Percentiles rank a stretch among this genome's conserved stretches.
phyloP scores from a whole-genome alignment of 1,140 invertebrate species.

The Aphelenchoides fujianensis region DNA sequence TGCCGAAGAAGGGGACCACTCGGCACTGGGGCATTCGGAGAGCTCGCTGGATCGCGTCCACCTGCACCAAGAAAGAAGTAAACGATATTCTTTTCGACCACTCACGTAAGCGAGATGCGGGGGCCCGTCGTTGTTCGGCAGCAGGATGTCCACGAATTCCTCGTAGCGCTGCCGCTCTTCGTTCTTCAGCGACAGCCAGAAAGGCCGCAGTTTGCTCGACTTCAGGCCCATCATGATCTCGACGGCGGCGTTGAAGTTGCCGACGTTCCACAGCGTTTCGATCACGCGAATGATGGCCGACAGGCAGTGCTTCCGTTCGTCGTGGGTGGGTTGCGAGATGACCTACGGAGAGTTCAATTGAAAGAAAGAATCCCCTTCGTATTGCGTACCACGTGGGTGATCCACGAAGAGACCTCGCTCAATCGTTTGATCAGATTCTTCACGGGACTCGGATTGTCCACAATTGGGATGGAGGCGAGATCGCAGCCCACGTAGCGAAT shows the following conservation, averaged over 20 bases:
- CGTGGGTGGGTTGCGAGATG: conserved; percentile 72
- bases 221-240: conserved; percentile 89
- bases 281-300: conserved; percentile 83
- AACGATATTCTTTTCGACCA: too few relatives aligned
- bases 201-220: conserved; percentile 88
- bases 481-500: conserved; percentile 81
- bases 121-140: conserved; percentile 65
- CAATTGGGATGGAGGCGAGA: conserved; percentile 66
- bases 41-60: conserved; percentile 75
- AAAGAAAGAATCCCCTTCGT: too few relatives aligned
- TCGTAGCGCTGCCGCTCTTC: conserved; percentile 73
- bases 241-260: conserved; percentile 91
- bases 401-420: conserved; percentile 88
- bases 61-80: too few relatives aligned
- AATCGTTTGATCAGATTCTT: conserved; percentile 77
- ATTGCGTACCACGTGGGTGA: conserved; percentile 83
- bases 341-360: too few relatives aligned
- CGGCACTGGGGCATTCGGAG: conserved; percentile 79
- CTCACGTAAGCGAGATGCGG: conserved; percentile 14
- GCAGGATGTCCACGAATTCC: conserved; percentile 75
- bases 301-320: conserved; percentile 81
- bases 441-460: conserved; percentile 62
- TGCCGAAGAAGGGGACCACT: conserved; percentile 87
- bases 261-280: conserved; percentile 77
- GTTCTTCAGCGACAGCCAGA: conserved; percentile 79